Evolutionary conservation across 2,113 vertebrate genomes (phyloP).

Genomic region (Ancistrus triradiatus): DNA sequence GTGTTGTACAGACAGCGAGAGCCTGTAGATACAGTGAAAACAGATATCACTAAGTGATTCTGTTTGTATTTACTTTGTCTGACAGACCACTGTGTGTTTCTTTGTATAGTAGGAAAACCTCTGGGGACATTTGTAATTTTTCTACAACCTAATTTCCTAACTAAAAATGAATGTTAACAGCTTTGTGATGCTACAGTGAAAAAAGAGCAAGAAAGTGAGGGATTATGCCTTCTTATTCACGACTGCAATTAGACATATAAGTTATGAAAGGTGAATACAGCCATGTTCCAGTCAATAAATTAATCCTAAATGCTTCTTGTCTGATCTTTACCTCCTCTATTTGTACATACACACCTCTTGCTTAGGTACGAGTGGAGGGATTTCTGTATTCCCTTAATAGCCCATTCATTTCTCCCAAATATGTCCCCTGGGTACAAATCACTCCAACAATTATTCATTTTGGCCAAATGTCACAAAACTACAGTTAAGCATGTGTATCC

Average conservation of each 20-base stretch:
- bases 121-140: slow-evolving; percentile 27
- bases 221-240: slow-evolving; percentile 39
- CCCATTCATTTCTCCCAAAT: slow-evolving; percentile 45
- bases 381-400: slow-evolving; percentile 52
- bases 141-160: slow-evolving; percentile 19
- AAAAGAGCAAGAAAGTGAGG: not conserved
- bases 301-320: slow-evolving; percentile 42
- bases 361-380: slow-evolving; percentile 47
- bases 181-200: slow-evolving; percentile 21
- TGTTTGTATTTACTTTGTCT: no score
- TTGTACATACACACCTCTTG: slow-evolving; percentile 42
- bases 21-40: slow-evolving; percentile 16
- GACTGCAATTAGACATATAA: slow-evolving; percentile 36
- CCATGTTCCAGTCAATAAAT: slow-evolving; percentile 45
- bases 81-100: no score
- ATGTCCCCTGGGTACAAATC: slow-evolving; percentile 42
- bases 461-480: slow-evolving; percentile 46
- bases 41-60: not conserved
- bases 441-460: slow-evolving; percentile 43
- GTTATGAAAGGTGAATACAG: slow-evolving; percentile 34
- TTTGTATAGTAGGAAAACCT: not conserved
- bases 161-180: slow-evolving; percentile 32
- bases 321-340: slow-evolving; percentile 41
- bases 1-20: no score
- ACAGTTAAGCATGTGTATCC: slow-evolving; percentile 20